A percentile compares a stretch with the other conserved stretches of the same genome.
Conservation (phyloP, 2,888 invertebrate genomes). For the Drosophila fungiperda region DNA sequence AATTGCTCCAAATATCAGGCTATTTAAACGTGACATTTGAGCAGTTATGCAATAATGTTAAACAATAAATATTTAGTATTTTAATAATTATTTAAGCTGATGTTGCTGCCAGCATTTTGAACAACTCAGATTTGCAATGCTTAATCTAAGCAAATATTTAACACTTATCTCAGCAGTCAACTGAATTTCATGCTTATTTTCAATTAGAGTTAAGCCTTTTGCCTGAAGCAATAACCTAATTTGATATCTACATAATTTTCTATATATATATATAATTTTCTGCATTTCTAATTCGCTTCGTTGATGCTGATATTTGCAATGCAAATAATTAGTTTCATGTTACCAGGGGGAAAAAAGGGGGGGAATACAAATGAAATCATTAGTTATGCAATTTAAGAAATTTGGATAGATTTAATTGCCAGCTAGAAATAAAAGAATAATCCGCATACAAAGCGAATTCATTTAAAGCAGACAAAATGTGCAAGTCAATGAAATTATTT, state of each 20-base stretch:
- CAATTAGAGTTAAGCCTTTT: conserved; percentile 13
- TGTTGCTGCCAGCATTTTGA: not conserved
- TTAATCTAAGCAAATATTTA: not conserved
- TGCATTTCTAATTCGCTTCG: conserved; percentile 43
- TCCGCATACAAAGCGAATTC: not conserved
- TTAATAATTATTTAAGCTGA: not conserved
- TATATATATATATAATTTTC: conserved; percentile 13
- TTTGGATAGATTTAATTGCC: conserved; percentile 63
- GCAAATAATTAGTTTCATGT: conserved; percentile 76
- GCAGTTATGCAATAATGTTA: not conserved
- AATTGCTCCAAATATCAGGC: not conserved
- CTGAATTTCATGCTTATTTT: conserved; percentile 17
- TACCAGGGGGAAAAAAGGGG: conserved; percentile 40
- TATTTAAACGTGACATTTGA: not conserved
- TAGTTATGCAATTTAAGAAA: conserved; percentile 70
- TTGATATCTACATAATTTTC: not conserved
- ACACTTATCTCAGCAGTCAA: conserved; percentile 2
- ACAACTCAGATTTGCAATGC: not conserved
- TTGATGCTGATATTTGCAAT: conserved; percentile 64
- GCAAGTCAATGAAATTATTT: conserved; percentile 19
- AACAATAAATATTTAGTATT: not conserved
- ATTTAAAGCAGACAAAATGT: conserved; percentile 4
- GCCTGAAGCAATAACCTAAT: not conserved
- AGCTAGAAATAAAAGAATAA: conserved; percentile 5
- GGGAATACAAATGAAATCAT: conserved; percentile 65